These are phyloP conservation scores for Ctenoplectra terminalis DNA, from an alignment of 1,140 invertebrate species.

Conservation along the genomic window DNA sequence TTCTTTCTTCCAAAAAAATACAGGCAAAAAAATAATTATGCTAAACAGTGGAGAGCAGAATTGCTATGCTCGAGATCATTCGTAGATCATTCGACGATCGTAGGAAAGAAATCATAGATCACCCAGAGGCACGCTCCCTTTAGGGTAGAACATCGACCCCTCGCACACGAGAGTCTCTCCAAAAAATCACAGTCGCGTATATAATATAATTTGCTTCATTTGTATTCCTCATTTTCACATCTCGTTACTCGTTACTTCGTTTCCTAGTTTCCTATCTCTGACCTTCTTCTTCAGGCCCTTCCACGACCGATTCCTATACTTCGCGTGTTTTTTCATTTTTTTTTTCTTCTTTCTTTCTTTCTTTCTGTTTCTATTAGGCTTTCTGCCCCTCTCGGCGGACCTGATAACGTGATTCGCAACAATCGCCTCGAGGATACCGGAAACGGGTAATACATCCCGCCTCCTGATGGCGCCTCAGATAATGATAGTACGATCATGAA, in stretches of 20 bases:
- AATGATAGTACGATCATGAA: not conserved
- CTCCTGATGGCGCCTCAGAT: not conserved
- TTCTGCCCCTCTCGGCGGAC: not conserved
- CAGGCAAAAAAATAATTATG: not conserved
- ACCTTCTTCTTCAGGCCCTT: too few species aligned
- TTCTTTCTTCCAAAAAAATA: not conserved
- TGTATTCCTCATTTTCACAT: slow-evolving; percentile 37
- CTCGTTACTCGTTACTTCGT: slow-evolving; percentile 42
- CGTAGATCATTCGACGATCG: slow-evolving; percentile 22
- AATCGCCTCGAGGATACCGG: not conserved
- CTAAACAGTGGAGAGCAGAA: slow-evolving; percentile 17
- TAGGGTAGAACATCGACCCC: slow-evolving; percentile 57
- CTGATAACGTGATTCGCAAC: slow-evolving; percentile 51
- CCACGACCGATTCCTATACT: slow-evolving; percentile 25
- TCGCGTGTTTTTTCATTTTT: not conserved
- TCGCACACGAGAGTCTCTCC: slow-evolving; percentile 66
- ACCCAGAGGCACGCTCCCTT: slow-evolving; percentile 43
- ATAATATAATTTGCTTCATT: slow-evolving; percentile 62
- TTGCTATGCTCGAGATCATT: slow-evolving; percentile 6
- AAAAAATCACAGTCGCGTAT: slow-evolving; percentile 70
- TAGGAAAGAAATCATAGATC: slow-evolving; percentile 8
- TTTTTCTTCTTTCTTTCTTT: not conserved
- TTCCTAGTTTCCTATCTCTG: slow-evolving; percentile 22
- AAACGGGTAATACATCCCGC: not conserved
- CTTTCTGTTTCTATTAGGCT: not conserved